Evolutionary conservation across 2,113 vertebrate species (phyloP).

Genomic region (Ahaetulla prasina): DNA sequence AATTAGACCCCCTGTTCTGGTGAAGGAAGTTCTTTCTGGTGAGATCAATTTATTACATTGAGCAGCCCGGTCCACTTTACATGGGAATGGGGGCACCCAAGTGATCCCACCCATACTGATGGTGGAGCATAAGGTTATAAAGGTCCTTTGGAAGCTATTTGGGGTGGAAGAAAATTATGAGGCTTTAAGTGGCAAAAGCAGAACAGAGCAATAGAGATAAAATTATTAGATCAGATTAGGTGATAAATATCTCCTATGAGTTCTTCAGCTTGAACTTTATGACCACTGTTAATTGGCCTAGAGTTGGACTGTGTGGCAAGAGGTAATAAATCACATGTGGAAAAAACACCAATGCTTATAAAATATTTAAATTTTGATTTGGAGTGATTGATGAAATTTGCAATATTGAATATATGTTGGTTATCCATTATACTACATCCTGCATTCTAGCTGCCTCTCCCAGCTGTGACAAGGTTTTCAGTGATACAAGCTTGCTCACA

Average conservation of each 20-base stretch:
- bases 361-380: background rate
- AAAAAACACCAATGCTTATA: background rate
- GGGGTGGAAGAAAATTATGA: background rate
- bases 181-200: background rate
- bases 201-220: background rate
- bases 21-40: background rate
- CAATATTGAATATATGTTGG: background rate
- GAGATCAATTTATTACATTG: background rate
- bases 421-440: background rate
- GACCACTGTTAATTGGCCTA: background rate
- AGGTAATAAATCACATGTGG: background rate
- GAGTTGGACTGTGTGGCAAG: background rate
- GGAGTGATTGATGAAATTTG: background rate
- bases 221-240: background rate
- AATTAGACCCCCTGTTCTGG: background rate
- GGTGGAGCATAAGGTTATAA: background rate
- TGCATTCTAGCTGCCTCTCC: background rate
- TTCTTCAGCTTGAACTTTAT: background rate
- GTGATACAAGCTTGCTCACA: background rate
- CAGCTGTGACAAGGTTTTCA: background rate
- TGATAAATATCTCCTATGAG: background rate
- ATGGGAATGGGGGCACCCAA: background rate
- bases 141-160: background rate
- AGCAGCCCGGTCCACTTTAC: background rate
- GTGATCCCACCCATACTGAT: background rate